Conservation (phyloP, 2,113 vertebrate genomes). For the Kobus ellipsiprymnus region DNA sequence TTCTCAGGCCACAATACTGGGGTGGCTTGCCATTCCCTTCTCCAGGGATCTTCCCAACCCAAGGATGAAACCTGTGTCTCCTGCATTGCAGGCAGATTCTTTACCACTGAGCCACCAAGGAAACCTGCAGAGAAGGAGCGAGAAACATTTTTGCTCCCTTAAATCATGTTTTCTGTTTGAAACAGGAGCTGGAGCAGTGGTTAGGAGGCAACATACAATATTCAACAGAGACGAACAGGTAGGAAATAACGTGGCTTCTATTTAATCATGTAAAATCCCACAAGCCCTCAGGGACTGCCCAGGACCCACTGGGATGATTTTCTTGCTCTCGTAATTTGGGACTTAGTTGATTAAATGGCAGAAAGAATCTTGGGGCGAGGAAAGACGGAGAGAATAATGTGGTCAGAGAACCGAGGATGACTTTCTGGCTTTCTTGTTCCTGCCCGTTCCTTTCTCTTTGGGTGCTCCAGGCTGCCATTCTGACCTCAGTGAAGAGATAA, state of each 20-base stretch:
- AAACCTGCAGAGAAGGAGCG: not conserved
- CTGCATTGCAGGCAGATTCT: not conserved
- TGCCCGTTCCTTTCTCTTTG: rapidly evolving
- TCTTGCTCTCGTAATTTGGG: not conserved
- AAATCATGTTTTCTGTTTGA: not conserved
- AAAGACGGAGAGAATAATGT: not conserved
- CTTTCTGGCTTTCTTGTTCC: not conserved
- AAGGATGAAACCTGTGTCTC: not conserved
- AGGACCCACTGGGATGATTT: not conserved
- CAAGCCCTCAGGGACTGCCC: constrained; percentile 2
- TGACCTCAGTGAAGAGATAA: not conserved
- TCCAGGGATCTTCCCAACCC: not conserved
- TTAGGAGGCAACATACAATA: not conserved
- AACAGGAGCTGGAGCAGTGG: not conserved
- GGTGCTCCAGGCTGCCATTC: not conserved
- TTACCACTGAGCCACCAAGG: not conserved
- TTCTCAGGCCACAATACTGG: not conserved
- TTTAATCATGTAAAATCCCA: constrained; percentile 54
- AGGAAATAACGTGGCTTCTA: not conserved
- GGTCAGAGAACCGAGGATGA: not conserved
- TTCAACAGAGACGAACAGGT: not conserved
- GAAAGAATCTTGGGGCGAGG: not conserved
- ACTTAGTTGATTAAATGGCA: constrained; percentile 52
- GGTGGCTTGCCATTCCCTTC: not conserved
- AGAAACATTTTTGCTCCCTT: not conserved